Base-by-base conservation (phyloP, 2,888 invertebrate species). In the Cotesia congregata region DNA sequence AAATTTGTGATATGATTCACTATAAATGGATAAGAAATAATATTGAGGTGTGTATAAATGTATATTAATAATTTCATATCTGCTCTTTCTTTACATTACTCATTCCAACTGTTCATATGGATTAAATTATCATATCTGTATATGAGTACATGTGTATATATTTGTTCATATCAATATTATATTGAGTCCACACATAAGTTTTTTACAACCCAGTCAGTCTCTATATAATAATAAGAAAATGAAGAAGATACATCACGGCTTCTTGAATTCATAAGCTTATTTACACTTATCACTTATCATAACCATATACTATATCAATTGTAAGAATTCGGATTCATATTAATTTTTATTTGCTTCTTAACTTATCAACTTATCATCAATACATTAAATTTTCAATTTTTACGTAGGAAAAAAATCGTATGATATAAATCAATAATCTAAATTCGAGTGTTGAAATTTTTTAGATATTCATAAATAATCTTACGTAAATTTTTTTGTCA, bases 1-100 rank as follows among this genome's bases (percentile, higher is more conserved):
- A n/a, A 7, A 30, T 30, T 12, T 38, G 65, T 20, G 62, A 62
- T 62, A 62, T 62, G 50, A 50, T 7, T 50, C 12, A 50, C 50
- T 65, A 20, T 12, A 38, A 38, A 65, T 65, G 65, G 65, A 65
- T 38, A 65, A 65, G 65, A 65, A 30, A 38, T 7, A 30, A 3
- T 38, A 12, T 12, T 30, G 65, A 65, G 12, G 20, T 50, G 12
- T 50, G 12, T 7, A 50, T 50, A 12, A 50, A 12, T 50, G 50
- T 50, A 1, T 4, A 50, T 50, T 50, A 12, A 50, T 12, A 50
- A 50, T 50, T 50, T 50, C 12, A 50, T 50, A 50, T 50, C 50
- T 50, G 12, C 50, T 50, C 50, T 50, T 50, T 12, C 50, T 7
- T 50, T 12, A 50, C 50, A 50, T 50, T 50, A 50, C 50, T 50